Percentiles rank a stretch among this genome's conserved stretches.
Conservation (phyloP, 2,888 invertebrate genomes). For the Coenonympha glycerion region DNA sequence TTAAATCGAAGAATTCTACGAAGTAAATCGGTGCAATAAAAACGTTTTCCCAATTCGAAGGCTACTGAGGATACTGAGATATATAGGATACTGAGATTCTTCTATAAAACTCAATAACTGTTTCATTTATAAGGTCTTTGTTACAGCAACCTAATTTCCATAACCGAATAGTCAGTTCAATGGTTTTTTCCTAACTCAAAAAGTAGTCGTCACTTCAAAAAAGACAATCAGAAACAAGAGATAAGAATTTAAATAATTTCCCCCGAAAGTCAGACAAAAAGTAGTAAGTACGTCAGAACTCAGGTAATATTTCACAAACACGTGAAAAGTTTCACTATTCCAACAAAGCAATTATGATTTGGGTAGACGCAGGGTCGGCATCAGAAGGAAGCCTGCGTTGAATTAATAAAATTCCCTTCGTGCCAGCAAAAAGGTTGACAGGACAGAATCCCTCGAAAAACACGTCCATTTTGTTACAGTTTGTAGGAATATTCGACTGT, state of each 20-base stretch:
- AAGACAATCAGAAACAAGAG: not conserved
- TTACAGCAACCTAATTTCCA: too few species aligned
- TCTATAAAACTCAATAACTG: too few species aligned
- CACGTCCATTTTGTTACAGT: not conserved
- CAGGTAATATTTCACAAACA: slow-evolving; percentile 5
- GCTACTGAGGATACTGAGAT: too few species aligned
- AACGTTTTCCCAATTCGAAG: too few species aligned
- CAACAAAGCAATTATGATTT: slow-evolving; percentile 1
- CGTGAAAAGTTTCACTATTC: not conserved
- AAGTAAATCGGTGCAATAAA: too few species aligned
- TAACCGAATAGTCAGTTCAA: too few species aligned
- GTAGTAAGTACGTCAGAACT: not conserved
- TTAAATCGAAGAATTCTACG: too few species aligned
- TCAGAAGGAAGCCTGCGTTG: not conserved
- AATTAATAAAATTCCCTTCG: slow-evolving; percentile 4
- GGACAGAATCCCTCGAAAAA: not conserved
- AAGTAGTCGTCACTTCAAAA: not conserved
- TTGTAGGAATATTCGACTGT: not conserved
- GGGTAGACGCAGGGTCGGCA: slow-evolving; percentile 1
- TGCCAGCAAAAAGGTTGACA: slow-evolving; percentile 1
- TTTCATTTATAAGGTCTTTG: too few species aligned
- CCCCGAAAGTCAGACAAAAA: not conserved
- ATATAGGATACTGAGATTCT: too few species aligned
- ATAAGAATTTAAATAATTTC: not conserved
- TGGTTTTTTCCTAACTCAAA: too few species aligned